Percentiles rank a stretch among this genome's conserved stretches.
Conservation (phyloP, 2,888 invertebrate species). For the Monochamus alternatus region DNA sequence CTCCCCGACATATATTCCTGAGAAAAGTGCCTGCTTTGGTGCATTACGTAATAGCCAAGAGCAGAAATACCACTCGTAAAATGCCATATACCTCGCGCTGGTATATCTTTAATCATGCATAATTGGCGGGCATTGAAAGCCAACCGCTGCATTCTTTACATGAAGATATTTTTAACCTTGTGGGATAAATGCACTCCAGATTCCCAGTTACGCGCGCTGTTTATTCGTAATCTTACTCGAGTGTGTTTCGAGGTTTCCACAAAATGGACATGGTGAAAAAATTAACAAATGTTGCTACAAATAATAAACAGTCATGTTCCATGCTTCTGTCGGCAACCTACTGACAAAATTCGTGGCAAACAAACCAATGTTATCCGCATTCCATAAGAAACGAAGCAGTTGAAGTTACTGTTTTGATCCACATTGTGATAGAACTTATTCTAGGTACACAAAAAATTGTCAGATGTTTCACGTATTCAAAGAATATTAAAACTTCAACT, state of each 20-base stretch:
- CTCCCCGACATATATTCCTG: too few relatives aligned
- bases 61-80: background rate
- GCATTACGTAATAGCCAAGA: background rate
- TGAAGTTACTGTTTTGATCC: too few relatives aligned
- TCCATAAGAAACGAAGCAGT: too few relatives aligned
- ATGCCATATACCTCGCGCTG: background rate
- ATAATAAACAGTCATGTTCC: too few relatives aligned
- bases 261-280: background rate
- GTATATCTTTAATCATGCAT: background rate
- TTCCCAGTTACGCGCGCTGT: background rate
- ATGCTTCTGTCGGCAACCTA: too few relatives aligned
- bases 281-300: background rate
- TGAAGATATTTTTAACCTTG: constrained; percentile 12
- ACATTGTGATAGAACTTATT: too few relatives aligned
- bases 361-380: too few relatives aligned
- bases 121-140: background rate
- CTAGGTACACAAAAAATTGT: too few relatives aligned
- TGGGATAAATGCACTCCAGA: constrained; percentile 20
- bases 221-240: constrained; percentile 19
- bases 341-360: too few relatives aligned
- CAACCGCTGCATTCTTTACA: background rate
- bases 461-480: too few relatives aligned
- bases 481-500: too few relatives aligned
- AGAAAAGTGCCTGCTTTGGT: background rate
- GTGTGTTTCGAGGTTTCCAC: background rate